A percentile compares a stretch with the other conserved stretches of the same genome.
Conservation (phyloP, 2,888 invertebrate genomes). For the Drosophila cognata region DNA sequence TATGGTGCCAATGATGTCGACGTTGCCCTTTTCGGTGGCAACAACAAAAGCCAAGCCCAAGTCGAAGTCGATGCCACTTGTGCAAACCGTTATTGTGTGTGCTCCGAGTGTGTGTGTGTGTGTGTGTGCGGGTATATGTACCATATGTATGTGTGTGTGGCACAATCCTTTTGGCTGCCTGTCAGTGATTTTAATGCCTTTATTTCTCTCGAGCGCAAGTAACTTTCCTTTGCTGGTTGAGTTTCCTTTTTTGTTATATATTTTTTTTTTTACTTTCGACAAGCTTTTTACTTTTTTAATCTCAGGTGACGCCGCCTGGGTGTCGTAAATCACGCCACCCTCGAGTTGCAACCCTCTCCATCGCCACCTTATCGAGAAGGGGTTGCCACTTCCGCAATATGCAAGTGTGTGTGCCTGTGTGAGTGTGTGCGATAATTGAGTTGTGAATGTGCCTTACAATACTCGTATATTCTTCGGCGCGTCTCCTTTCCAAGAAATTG, state of each 20-base stretch:
- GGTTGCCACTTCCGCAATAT: slow-evolving; percentile 46
- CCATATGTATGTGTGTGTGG: slow-evolving; percentile 33
- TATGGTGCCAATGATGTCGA: slow-evolving; percentile 85
- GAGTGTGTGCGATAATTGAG: slow-evolving; percentile 76
- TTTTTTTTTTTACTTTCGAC: slow-evolving; percentile 75
- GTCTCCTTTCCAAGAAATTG: slow-evolving; percentile 63
- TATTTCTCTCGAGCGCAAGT: slow-evolving; percentile 75
- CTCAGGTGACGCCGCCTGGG: slow-evolving; percentile 85
- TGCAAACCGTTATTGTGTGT: slow-evolving; percentile 46
- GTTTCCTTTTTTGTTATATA: slow-evolving; percentile 31
- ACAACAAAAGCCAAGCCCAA: slow-evolving; percentile 58
- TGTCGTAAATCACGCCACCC: slow-evolving; percentile 82
- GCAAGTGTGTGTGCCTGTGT: slow-evolving; percentile 15
- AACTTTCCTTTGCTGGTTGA: slow-evolving; percentile 49
- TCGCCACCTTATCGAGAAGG: slow-evolving; percentile 41
- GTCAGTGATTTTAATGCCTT: slow-evolving; percentile 83
- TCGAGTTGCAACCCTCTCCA: slow-evolving; percentile 29
- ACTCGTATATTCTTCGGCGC: slow-evolving; percentile 32
- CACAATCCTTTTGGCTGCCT: slow-evolving; percentile 78
- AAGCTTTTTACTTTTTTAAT: slow-evolving; percentile 83
- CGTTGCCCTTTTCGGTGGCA: slow-evolving; percentile 79
- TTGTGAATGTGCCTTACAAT: slow-evolving; percentile 70
- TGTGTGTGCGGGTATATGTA: slow-evolving; percentile 18
- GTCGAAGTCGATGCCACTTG: slow-evolving; percentile 52
- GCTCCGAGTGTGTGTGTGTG: slow-evolving; percentile 9